phyloP scores from a whole-genome alignment of 2,113 vertebrate genomes.

The Furnarius figulus region DNA sequence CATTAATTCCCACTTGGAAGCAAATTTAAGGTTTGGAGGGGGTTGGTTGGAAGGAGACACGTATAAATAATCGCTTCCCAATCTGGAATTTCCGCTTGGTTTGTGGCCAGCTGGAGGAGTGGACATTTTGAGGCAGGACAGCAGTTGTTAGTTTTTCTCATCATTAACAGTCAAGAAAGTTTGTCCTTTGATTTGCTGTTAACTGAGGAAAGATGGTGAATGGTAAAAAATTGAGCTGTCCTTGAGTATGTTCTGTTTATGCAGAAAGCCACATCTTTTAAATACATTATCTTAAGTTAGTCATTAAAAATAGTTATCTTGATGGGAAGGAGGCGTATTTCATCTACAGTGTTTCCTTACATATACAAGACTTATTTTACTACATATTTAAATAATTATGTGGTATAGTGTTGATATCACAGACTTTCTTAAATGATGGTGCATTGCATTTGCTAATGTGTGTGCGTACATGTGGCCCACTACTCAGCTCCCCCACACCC shows the following conservation, averaged over 20 bases:
- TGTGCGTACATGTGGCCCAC: fast-evolving
- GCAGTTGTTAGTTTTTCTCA: background rate
- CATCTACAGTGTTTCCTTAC: background rate
- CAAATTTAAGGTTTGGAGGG: background rate
- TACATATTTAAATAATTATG: background rate
- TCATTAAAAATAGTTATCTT: background rate
- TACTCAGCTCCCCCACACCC: background rate
- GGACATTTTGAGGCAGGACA: background rate
- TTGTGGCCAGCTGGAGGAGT: conserved; percentile 20
- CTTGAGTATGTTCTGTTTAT: background rate
- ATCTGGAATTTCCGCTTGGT: conserved; percentile 58
- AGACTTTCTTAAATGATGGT: background rate
- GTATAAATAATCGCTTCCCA: conserved; percentile 22
- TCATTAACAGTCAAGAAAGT: conserved; percentile 31
- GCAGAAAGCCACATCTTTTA: background rate
- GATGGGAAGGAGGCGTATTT: background rate
- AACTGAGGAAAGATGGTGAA: background rate
- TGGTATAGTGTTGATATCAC: background rate
- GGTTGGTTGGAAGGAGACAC: background rate
- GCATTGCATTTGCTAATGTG: fast-evolving
- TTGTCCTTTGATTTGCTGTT: background rate
- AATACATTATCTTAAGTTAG: background rate
- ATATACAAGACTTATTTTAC: background rate
- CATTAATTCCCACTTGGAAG: conserved; percentile 1
- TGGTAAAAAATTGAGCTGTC: background rate